phyloP scores from a whole-genome alignment of 2,888 invertebrate genomes.

The Smittia aterrima region DNA sequence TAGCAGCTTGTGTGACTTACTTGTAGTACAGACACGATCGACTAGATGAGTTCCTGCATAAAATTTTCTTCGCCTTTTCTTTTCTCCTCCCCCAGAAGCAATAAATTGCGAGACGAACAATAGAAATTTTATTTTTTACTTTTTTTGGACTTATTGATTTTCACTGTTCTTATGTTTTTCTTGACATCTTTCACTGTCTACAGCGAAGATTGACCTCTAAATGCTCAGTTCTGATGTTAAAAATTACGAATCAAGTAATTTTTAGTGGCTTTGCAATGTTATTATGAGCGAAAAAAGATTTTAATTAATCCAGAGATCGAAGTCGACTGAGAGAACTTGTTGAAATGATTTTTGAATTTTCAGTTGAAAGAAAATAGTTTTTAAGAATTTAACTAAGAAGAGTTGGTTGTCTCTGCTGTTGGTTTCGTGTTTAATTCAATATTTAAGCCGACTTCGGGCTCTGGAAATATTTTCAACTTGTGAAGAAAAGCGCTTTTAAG shows the following conservation, averaged over 20 bases:
- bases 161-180: background rate
- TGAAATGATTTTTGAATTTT: too few species aligned
- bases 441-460: too few species aligned
- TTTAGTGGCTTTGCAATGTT: background rate
- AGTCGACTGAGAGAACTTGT: background rate
- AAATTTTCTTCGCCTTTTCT: background rate
- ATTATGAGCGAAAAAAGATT: background rate
- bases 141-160: constrained; percentile 41
- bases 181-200: background rate
- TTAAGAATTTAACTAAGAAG: too few species aligned
- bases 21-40: background rate
- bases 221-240: background rate
- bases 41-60: constrained; percentile 25
- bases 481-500: too few species aligned
- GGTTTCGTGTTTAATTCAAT: too few species aligned
- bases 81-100: background rate
- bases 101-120: constrained; percentile 17
- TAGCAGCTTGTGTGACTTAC: constrained; percentile 6
- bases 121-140: constrained; percentile 35
- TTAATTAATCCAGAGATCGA: background rate
- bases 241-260: background rate
- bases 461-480: too few species aligned
- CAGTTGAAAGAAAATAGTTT: too few species aligned
- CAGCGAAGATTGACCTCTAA: background rate
- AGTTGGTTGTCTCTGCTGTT: too few species aligned